phyloP scores from a whole-genome alignment of 2,888 invertebrate genomes.

The Aquatica leii region DNA sequence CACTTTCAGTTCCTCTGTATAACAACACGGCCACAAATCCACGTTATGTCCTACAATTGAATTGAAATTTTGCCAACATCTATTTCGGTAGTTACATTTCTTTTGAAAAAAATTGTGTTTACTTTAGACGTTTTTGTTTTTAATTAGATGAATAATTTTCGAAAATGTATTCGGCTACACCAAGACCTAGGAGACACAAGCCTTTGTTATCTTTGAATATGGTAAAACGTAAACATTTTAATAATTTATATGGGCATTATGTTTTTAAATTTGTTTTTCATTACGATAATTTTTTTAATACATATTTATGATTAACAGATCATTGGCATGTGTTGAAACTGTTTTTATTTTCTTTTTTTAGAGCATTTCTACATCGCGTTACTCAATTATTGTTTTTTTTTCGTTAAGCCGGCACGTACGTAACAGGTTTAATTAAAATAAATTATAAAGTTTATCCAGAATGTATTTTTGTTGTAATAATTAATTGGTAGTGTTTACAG shows the following conservation, averaged over 20 bases:
- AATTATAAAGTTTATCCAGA: too few relatives aligned
- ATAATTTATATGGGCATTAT: not conserved
- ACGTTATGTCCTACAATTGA: constrained; percentile 6
- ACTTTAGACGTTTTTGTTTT: too few relatives aligned
- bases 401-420: too few relatives aligned
- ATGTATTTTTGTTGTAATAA: too few relatives aligned
- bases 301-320: not conserved
- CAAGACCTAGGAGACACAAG: constrained; percentile 4
- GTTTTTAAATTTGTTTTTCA: not conserved
- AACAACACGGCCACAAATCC: constrained; percentile 20
- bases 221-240: not conserved
- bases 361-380: too few relatives aligned
- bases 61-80: constrained; percentile 19
- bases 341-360: too few relatives aligned
- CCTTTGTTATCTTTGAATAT: not conserved
- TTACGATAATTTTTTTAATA: not conserved
- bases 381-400: too few relatives aligned
- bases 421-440: too few relatives aligned
- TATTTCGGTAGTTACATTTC: not conserved
- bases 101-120: too few relatives aligned
- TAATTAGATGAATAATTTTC: too few relatives aligned
- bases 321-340: not conserved
- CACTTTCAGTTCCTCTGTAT: constrained; percentile 44
- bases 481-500: too few relatives aligned
- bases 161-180: not conserved